Conservation (phyloP, 2,888 invertebrate genomes). For the Amphipoea lucens region DNA sequence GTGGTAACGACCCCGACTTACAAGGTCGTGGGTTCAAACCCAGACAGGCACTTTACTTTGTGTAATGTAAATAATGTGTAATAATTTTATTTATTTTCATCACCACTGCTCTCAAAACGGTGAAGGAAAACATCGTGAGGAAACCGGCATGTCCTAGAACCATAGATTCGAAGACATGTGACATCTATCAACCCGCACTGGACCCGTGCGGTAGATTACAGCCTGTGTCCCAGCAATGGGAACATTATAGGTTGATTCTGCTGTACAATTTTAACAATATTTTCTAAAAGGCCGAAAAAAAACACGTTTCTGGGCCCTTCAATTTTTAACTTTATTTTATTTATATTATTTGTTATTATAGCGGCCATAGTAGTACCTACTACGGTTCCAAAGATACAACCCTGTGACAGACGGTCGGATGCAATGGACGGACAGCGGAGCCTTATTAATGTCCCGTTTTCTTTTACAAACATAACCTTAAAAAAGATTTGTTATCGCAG, state of each 20-base stretch:
- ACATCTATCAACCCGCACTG: too few relatives aligned
- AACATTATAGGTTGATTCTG: not conserved
- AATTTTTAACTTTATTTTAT: not conserved
- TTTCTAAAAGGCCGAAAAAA: too few relatives aligned
- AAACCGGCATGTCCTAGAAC: not conserved
- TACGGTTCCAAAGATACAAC: not conserved
- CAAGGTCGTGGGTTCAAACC: too few relatives aligned
- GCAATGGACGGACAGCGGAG: not conserved
- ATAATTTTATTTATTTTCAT: too few relatives aligned
- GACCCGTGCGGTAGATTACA: too few relatives aligned
- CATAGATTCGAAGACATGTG: not conserved
- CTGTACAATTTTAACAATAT: too few relatives aligned
- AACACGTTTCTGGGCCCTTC: too few relatives aligned
- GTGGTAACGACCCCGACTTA: not conserved
- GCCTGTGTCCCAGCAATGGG: too few relatives aligned
- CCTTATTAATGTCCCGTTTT: not conserved
- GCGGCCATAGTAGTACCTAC: not conserved
- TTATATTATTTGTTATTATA: not conserved
- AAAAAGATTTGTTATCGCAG: not conserved
- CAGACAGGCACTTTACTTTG: too few relatives aligned
- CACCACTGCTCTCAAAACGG: too few relatives aligned
- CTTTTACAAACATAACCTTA: not conserved
- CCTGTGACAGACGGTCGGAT: not conserved
- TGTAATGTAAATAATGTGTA: too few relatives aligned
- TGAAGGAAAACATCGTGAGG: too few relatives aligned